Percentiles rank a stretch among this genome's conserved stretches.
phyloP scores from a whole-genome alignment of 2,797 vertebrate genomes.

The Uromys caudimaculatus region DNA sequence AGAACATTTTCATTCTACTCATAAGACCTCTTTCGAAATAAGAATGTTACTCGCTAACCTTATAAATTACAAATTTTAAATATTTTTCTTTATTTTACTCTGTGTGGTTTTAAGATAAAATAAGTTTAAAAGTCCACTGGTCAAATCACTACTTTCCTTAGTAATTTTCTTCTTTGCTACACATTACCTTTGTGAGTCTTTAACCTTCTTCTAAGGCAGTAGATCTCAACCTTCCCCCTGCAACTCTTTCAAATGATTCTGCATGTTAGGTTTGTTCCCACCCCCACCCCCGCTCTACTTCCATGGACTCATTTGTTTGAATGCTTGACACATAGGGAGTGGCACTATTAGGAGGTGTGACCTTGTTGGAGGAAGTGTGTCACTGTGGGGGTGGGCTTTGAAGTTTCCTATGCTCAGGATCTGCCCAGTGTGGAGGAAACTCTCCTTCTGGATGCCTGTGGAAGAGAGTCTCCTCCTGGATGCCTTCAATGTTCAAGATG shows the following conservation, averaged over 20 bases:
- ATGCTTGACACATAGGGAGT: background rate
- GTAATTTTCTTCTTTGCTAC: background rate
- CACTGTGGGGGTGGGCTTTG: no score
- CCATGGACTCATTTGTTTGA: background rate
- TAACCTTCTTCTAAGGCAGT: background rate
- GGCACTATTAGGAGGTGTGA: background rate
- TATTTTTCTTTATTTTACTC: conserved; percentile 36
- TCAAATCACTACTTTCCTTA: conserved; percentile 46
- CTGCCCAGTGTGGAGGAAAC: no score
- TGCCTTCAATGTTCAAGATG: no score
- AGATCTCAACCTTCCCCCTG: background rate
- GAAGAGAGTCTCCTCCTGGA: no score
- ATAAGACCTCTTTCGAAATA: background rate
- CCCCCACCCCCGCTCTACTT: no score
- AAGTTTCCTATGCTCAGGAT: no score
- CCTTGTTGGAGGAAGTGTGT: no score
- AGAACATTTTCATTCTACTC: conserved; percentile 5
- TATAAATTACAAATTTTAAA: background rate
- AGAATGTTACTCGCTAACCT: background rate
- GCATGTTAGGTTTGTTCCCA: background rate
- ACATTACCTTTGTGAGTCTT: conserved; percentile 21
- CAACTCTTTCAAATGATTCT: background rate
- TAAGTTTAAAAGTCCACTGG: conserved; percentile 20
- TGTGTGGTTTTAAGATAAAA: conserved; percentile 1
- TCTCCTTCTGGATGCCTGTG: no score